A percentile compares a stretch with the other conserved stretches of the same genome.
These are phyloP conservation scores for Erinaceus europaeus DNA, from an alignment of 2,113 vertebrate genomes.

Conservation along the genomic window DNA sequence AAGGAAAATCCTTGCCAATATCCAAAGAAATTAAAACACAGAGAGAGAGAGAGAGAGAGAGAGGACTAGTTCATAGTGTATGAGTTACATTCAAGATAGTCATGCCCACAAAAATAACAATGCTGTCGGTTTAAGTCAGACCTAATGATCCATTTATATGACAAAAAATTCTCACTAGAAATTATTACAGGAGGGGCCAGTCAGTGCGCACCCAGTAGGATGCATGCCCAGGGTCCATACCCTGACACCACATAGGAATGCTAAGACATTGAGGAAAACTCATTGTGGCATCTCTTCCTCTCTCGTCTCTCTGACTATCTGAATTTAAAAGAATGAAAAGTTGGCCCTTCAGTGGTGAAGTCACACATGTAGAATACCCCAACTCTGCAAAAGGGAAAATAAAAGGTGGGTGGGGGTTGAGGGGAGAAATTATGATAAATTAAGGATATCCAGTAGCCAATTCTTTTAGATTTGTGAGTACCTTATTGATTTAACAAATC, in stretches of 20 bases:
- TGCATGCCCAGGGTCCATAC: too few relatives aligned
- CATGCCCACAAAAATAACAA: not conserved
- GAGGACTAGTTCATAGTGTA: too few relatives aligned
- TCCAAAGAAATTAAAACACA: not conserved
- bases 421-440: not conserved
- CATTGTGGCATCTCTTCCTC: not conserved
- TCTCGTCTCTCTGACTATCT: not conserved
- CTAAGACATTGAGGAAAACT: too few relatives aligned
- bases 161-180: not conserved
- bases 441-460: not conserved
- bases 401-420: too few relatives aligned
- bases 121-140: not conserved
- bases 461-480: too few relatives aligned
- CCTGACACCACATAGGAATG: too few relatives aligned
- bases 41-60: not conserved
- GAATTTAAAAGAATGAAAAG: not conserved
- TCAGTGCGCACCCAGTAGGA: too few relatives aligned
- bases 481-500: slow-evolving; percentile 46
- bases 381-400: too few relatives aligned
- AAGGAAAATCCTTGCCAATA: not conserved
- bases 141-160: not conserved
- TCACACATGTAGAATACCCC: too few relatives aligned
- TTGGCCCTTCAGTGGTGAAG: too few relatives aligned
- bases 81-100: not conserved
- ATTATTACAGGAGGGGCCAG: too few relatives aligned